A percentile compares a stretch with the other conserved stretches of the same genome.
These are phyloP conservation scores for Homarus americanus DNA, from an alignment of 1,140 invertebrate species.

Conservation along the genomic window DNA sequence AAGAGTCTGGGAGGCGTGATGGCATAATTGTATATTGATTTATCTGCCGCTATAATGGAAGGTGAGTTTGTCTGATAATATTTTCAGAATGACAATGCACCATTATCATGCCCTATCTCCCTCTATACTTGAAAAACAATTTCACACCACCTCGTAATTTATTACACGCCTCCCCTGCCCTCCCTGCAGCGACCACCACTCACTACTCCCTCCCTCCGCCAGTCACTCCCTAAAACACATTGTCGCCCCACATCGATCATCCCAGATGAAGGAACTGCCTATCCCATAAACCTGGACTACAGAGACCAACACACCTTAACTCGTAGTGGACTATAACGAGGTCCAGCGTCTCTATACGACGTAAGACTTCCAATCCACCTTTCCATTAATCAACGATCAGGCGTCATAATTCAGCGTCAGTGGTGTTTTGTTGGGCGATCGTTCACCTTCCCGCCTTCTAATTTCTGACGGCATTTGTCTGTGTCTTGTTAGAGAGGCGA, in stretches of 20 bases:
- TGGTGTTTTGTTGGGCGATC: slow-evolving; percentile 58
- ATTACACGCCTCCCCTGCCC: slow-evolving; percentile 4
- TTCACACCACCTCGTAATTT: background rate
- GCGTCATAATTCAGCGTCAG: slow-evolving; percentile 66
- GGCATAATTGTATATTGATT: background rate
- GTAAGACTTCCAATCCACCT: slow-evolving; percentile 44
- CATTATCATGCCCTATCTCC: background rate
- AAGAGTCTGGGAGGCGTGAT: background rate
- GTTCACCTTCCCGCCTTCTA: slow-evolving; percentile 62
- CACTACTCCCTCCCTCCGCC: background rate
- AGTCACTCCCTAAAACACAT: background rate
- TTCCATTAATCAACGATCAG: slow-evolving; percentile 67
- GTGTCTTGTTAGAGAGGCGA: slow-evolving; percentile 47
- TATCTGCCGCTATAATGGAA: background rate
- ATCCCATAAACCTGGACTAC: background rate
- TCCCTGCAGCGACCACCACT: background rate
- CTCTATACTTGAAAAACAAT: slow-evolving; percentile 2
- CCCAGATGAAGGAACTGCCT: background rate
- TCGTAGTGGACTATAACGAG: slow-evolving; percentile 14
- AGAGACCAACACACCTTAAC: background rate
- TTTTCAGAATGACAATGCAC: background rate
- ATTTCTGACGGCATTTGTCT: slow-evolving; percentile 61
- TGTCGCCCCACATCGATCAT: slow-evolving; percentile 20
- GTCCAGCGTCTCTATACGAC: background rate
- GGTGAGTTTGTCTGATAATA: background rate